Evolutionary conservation across 2,113 vertebrate species (phyloP), one percentile per base, ranked within the genome.

Genomic region (Equus quagga): DNA sequence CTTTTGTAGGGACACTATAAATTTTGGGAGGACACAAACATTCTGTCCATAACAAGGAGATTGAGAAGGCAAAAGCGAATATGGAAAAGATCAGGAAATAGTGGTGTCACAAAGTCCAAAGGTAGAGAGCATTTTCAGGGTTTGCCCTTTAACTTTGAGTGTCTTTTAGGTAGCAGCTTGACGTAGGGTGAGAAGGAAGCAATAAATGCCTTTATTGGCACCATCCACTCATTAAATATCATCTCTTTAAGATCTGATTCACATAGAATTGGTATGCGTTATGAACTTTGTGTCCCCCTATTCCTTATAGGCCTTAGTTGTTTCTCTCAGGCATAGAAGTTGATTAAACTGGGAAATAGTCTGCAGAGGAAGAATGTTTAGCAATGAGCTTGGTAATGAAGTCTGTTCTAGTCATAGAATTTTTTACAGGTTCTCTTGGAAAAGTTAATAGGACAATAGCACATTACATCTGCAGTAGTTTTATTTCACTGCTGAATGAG

Each of bases 371-470:
- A 84, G 95, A 91, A 70, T 69, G 24, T 87, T 92, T 54, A 89
- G 17, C 75, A 92, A 81, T 87, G 76, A 94, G 91, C 56, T 89
- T 96, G 65, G 41, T 88, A 94, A 94, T 96, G 56, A 44, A 85
- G 26, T 78, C 41, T 82, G 26, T 78, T 91, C 12, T 56, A 75
- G 46, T 93, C 36, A 84, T 21, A 90, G 67, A 82, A 91, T 95
- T 96, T 95, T 92, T 96, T 92, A 88, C 36, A 94, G 33, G 13
- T 96, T 87, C 14, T 72, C 9, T 81, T 92, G 33, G 23, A 90
- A 81, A 89, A 97, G 14, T 58, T 94, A 96, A 89, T 96, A 83
- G n/a, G 73, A 96, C 62, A 96, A 91, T 89, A 91, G 19, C 26
- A 89, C 26, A 87, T 96, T 92, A 79, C 2, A 83, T 87, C 54